A percentile compares a stretch with the other conserved stretches of the same genome.
phyloP scores from a whole-genome alignment of 2,888 invertebrate genomes.

The Caenorhabditis zanzibari region DNA sequence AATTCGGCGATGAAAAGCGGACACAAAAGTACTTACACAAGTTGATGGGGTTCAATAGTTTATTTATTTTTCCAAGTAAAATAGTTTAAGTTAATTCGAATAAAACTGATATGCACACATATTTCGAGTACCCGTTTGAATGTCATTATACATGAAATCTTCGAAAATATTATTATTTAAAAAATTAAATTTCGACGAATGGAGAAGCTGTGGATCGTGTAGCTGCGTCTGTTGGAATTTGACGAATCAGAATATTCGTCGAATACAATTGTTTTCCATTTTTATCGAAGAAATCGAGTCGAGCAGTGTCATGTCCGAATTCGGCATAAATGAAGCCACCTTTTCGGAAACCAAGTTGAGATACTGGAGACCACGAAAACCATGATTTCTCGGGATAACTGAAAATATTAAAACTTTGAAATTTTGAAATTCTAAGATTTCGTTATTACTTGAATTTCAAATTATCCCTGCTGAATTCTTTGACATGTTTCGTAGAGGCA shows the following conservation, averaged over 20 bases:
- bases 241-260: slow-evolving; percentile 32
- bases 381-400: slow-evolving; percentile 82
- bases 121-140: slow-evolving; percentile 31
- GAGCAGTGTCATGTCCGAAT: slow-evolving; percentile 48
- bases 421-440: not conserved
- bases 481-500: slow-evolving; percentile 81
- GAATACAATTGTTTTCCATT: slow-evolving; percentile 48
- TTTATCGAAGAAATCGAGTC: slow-evolving; percentile 59
- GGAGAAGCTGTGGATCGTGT: slow-evolving; percentile 28
- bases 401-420: slow-evolving; percentile 6
- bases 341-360: slow-evolving; percentile 79
- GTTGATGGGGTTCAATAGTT: no score
- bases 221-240: slow-evolving; percentile 15
- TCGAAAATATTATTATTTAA: not conserved
- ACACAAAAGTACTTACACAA: no score
- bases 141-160: slow-evolving; percentile 21
- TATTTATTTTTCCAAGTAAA: not conserved
- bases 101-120: slow-evolving; percentile 24
- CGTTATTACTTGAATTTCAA: slow-evolving; percentile 61
- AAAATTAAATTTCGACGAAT: slow-evolving; percentile 42
- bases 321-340: slow-evolving; percentile 84
- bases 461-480: slow-evolving; percentile 59
- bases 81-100: not conserved
- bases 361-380: slow-evolving; percentile 74
- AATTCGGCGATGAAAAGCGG: not conserved